phyloP scores from a whole-genome alignment of 2,113 vertebrate genomes.

The Myxocyprinus asiaticus region DNA sequence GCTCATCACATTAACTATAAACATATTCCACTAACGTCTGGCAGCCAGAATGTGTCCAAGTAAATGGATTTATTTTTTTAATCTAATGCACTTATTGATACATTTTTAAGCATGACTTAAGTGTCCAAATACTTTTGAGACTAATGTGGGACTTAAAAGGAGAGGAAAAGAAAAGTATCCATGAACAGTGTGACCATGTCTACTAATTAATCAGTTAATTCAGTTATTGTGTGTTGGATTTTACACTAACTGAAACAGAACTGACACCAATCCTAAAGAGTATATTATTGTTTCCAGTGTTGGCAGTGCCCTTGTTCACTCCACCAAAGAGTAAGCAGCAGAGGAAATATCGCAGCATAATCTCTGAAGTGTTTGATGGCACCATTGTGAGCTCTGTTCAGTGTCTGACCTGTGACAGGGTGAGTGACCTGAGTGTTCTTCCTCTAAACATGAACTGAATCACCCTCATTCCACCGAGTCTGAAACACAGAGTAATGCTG shows the following conservation, averaged over 20 bases:
- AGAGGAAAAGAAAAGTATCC: too few species aligned
- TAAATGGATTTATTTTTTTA: too few species aligned
- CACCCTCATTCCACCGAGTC: not conserved
- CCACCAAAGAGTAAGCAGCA: slow-evolving; percentile 90
- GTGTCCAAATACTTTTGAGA: too few species aligned
- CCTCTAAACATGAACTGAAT: not conserved
- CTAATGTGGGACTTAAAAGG: too few species aligned
- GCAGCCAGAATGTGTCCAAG: too few species aligned
- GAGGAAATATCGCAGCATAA: slow-evolving; percentile 92
- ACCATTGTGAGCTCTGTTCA: slow-evolving; percentile 97
- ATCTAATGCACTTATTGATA: too few species aligned
- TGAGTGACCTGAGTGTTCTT: slow-evolving; percentile 70
- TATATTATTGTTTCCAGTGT: not conserved
- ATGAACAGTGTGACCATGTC: too few species aligned
- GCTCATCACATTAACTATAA: too few species aligned
- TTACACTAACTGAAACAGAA: not conserved
- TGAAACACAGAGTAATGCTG: not conserved
- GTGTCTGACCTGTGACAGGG: slow-evolving; percentile 96
- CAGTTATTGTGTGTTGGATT: too few species aligned
- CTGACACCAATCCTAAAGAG: not conserved
- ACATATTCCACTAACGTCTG: too few species aligned
- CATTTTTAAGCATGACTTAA: too few species aligned
- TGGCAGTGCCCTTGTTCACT: slow-evolving; percentile 72
- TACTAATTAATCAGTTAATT: too few species aligned
- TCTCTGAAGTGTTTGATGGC: slow-evolving; percentile 96